A percentile compares a stretch with the other conserved stretches of the same genome.
Conservation (phyloP, 2,888 invertebrate genomes). For the Synanthedon formicaeformis region DNA sequence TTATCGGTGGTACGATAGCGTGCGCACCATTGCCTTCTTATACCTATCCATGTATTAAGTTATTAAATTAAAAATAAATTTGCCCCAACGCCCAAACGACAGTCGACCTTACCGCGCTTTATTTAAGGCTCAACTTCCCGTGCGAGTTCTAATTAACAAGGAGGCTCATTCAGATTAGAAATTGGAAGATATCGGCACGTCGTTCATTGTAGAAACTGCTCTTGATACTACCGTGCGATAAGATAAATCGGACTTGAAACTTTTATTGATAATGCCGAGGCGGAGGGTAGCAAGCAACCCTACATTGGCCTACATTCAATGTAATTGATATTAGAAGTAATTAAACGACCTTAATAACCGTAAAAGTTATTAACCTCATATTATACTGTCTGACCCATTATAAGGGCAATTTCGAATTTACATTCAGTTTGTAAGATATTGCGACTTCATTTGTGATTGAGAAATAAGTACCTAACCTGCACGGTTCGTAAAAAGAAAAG, state of each 20-base stretch:
- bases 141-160: conserved; percentile 49
- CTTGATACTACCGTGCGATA: conserved; percentile 62
- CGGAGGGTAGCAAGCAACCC: conserved; percentile 38
- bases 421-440: too few species aligned
- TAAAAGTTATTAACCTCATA: too few species aligned
- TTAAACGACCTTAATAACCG: too few species aligned
- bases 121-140: conserved; percentile 22
- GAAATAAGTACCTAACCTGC: too few species aligned
- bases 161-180: conserved; percentile 68
- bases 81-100: conserved; percentile 16
- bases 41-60: conserved; percentile 63
- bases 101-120: conserved; percentile 23
- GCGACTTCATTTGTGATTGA: too few species aligned
- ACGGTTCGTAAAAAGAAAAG: too few species aligned
- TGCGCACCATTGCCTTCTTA: conserved; percentile 55
- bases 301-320: conserved; percentile 3
- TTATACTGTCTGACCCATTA: too few species aligned
- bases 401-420: too few species aligned
- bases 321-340: background rate
- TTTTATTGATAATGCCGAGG: conserved; percentile 56
- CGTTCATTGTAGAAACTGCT: conserved; percentile 67
- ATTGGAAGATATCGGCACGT: conserved; percentile 67
- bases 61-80: conserved; percentile 66
- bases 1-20: conserved; percentile 57
- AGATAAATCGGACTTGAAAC: conserved; percentile 61